Base-by-base conservation (phyloP, 2,113 vertebrate species). In the Amazona vittata region DNA sequence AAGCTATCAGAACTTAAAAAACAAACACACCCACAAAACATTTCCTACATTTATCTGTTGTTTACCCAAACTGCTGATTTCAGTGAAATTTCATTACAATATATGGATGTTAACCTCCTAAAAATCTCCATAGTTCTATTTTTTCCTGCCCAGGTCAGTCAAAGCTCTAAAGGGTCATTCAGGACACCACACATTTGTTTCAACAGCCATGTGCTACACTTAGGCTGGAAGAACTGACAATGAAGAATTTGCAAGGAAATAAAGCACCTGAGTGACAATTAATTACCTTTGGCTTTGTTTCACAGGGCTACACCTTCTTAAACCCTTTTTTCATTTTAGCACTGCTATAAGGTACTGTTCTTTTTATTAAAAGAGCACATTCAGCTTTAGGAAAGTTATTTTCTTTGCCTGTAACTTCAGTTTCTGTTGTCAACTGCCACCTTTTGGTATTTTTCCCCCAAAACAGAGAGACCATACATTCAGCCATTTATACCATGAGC, bases 381-480 rank as follows among this genome's bases (percentile, higher is more conserved):
- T 2, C 39, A 55, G 39, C 11, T 2, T 2, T 6, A 83, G 47
- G 8, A 2, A 82, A 62, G 11, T 24, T 78, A 67, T 69, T 84
- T 55, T 60, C 39, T 84, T 65, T 64, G 37, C 6, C 65, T 53
- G 14, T 35, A 89, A 63, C 14, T 83, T 25, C 57, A 11, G 37
- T 13, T 19, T 50, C 29, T 49, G 33, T 7, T 9, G 37, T 39
- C 59, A 86, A 3, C 13, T 25, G n/a, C 24, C 37, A 75, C 35
- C 52, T 8, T 59, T 33, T 35, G 10, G 11, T 13, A 26, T 39
- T 62, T 33, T 5, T 0, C 2, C 53, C 16, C 1, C 3, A 14
- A 88, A 82, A 65, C 15, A 60, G 18, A 83, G 43, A 78, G 19
- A 76, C 19, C 4, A 31, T 15, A 31, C 9, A 41, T 57, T 68